Evolutionary conservation across 2,888 invertebrate species (phyloP), one percentile per base, ranked within the genome.

Genomic region (Margaritifera margaritifera): DNA sequence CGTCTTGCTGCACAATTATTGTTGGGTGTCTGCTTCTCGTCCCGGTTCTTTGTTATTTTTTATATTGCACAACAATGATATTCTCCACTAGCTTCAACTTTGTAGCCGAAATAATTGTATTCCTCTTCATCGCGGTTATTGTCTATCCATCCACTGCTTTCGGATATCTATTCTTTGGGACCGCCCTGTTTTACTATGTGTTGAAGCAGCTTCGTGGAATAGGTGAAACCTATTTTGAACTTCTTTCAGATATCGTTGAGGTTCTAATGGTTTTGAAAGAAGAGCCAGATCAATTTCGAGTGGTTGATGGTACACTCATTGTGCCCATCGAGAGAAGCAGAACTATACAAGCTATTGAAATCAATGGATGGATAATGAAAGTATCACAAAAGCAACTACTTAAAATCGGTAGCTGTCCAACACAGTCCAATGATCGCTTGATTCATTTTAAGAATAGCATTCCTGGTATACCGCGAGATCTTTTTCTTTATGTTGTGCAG

Each of bases 131-230:
- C n/a, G 60, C 73, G 1, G 68, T 73, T 4, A 62, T 73, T 11
- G 54, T 73, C 5, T 73, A 68, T 15, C 73, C 73, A 4, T 53
- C 69, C 1, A 50, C 51, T 20, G 54, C 73, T 15, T 73, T 73
- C 31, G 73, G 73, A 8, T 73, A 70, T 55, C 59, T 73, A 42
- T 73, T 73, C 27, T 73, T 73, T 50, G 64, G 56, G 11, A 55
- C 68, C 2, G 65, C 54, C 15, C 42, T 70, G 3, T 15, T 67
- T 1, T 73, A 73, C 24, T 73, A 73, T 31, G 61, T 70, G 5
- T 55, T 68, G 24, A 67, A 66, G 18, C 64, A 58, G 22, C 42
- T 73, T 2, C 11, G 27, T 4, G 63, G 52, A 0, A 59, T 73
- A 52, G 73, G 73, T 19, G 55, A 64, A 11, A 56, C 19, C 4